These are phyloP conservation scores for Geophilus truncorum DNA, from an alignment of 2,888 invertebrate species.

Conservation along the genomic window DNA sequence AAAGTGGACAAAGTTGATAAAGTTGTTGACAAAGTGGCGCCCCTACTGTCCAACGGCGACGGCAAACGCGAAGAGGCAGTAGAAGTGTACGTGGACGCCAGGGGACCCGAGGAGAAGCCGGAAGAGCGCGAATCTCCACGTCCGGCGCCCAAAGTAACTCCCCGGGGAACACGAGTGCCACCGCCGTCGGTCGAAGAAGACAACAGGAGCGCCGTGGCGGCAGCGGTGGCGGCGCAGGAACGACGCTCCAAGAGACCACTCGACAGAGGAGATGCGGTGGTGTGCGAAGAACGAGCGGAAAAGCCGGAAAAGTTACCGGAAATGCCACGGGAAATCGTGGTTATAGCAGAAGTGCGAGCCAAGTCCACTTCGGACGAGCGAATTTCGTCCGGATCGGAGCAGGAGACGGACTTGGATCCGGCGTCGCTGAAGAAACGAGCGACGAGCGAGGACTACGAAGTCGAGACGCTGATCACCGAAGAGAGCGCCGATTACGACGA, in stretches of 20 bases:
- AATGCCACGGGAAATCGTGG: too few relatives aligned
- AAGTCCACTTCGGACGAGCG: not conserved
- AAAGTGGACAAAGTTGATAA: not conserved
- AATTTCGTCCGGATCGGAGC: constrained; percentile 36
- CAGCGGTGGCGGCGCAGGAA: not conserved
- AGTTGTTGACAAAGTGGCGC: too few relatives aligned
- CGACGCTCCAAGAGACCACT: not conserved
- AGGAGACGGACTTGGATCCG: constrained; percentile 34
- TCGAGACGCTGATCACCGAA: constrained; percentile 36
- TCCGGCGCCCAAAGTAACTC: too few relatives aligned
- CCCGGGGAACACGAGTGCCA: too few relatives aligned
- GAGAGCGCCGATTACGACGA: constrained; percentile 36
- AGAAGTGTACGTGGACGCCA: not conserved
- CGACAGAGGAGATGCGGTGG: not conserved
- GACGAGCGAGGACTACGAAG: constrained; percentile 36
- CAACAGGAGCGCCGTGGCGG: not conserved
- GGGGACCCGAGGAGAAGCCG: not conserved
- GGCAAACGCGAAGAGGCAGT: not conserved
- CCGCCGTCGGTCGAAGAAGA: too few relatives aligned
- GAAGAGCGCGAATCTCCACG: too few relatives aligned
- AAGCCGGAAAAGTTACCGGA: not conserved
- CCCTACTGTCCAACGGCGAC: not conserved
- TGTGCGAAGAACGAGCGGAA: not conserved
- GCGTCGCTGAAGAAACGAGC: constrained; percentile 33
- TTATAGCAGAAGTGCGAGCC: not conserved